Base-by-base conservation (phyloP, 2,797 vertebrate species). In the Acipenser transmontanus region DNA sequence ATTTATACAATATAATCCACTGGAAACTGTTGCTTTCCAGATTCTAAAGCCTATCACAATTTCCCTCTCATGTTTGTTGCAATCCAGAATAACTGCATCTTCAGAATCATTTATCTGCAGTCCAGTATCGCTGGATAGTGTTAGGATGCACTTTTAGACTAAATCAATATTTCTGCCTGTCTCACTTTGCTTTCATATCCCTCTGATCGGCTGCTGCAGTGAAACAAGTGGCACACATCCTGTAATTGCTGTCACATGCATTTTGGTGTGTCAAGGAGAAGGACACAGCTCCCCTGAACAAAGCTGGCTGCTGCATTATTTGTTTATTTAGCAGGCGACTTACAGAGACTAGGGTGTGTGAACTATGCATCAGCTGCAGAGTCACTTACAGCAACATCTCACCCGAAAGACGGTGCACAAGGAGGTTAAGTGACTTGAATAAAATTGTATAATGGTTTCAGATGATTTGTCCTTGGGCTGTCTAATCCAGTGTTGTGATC, bases 251-350 rank as follows among this genome's bases (percentile, higher is more conserved):
- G 64, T 83, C 83, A 79, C 80, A 76, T 71, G 75, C 34, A 72
- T 76, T 71, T 64, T 67, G 61, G 79, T 81, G 34, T 86, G 82
- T 82, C 77, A 79, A 0, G 9, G 75, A 77, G 71, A 77, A 73
- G 76, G 0, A 9, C 9, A 63, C 14, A 1, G 74, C 7, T 4
- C 12, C 54, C 50, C 51, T 12, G 73, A 66, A 1, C 12, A 71
- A 74, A 80, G 47, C 66, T 69, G 65, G 71, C 63, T 71, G 6
- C 50, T 13, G 10, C 1, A 8, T 81, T 81, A 73, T 71, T 56
- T 67, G 73, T 66, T 0, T 5, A 34, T 34, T 34, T 34, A 34
- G 34, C 34, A 34, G 34, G 4, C 4, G 4, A 34, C 34, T 34
- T 34, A 34, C 34, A 34, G 34, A 34, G 34, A 34, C 34, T 34